Percentiles rank a stretch among this genome's conserved stretches.
Evolutionary conservation across 2,797 vertebrate species (phyloP).

Genomic region (Rhabdophis nuchalis): DNA sequence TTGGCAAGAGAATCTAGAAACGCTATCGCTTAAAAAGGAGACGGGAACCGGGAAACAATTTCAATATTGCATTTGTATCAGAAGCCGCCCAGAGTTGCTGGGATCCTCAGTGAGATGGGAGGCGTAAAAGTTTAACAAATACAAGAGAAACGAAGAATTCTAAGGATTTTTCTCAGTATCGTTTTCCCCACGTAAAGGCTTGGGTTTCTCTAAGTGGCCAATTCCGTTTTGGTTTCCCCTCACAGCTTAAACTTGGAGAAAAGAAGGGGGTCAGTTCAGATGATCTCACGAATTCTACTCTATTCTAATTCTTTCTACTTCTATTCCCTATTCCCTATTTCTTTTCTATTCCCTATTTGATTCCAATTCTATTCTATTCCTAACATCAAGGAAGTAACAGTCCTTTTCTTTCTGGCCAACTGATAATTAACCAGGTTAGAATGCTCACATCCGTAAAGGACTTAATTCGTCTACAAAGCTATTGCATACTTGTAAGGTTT

Average conservation of each 20-base stretch:
- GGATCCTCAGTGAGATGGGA: too few relatives aligned
- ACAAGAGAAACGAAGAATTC: too few relatives aligned
- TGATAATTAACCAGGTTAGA: not conserved
- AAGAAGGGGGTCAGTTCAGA: not conserved
- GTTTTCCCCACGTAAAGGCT: not conserved
- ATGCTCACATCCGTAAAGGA: not conserved
- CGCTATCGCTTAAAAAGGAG: not conserved
- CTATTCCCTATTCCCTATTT: too few relatives aligned
- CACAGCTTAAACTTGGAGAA: not conserved
- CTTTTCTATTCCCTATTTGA: too few relatives aligned
- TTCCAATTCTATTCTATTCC: too few relatives aligned
- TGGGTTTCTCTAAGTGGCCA: not conserved
- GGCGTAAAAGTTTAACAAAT: too few relatives aligned
- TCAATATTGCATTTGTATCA: too few relatives aligned
- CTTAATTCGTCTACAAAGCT: not conserved
- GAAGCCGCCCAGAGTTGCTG: too few relatives aligned
- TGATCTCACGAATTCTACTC: too few relatives aligned
- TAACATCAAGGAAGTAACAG: too few relatives aligned
- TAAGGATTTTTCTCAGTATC: not conserved
- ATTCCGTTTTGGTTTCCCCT: not conserved
- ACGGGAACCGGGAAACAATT: not conserved
- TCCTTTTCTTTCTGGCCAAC: not conserved
- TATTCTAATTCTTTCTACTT: too few relatives aligned
- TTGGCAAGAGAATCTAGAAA: not conserved
- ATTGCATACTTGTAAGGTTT: not conserved